These are phyloP conservation scores for Blastomussa wellsi DNA, from an alignment of 92 coral and sea anemone genomes.

Conservation along the genomic window DNA sequence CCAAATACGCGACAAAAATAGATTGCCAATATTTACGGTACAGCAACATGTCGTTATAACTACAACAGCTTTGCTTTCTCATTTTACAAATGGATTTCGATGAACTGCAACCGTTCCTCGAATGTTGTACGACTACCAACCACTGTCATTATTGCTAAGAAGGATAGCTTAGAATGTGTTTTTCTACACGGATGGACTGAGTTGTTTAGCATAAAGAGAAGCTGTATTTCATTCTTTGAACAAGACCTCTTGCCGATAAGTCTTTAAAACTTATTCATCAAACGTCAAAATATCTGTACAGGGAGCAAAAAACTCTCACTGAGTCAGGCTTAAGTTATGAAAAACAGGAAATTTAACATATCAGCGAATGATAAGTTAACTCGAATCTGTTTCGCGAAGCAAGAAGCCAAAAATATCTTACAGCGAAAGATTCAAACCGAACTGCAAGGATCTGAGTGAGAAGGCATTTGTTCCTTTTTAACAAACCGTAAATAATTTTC, in stretches of 20 bases:
- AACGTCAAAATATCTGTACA: conserved; percentile 16
- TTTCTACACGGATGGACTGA: not conserved
- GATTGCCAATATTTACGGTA: not conserved
- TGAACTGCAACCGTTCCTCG: not conserved
- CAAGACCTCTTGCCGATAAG: conserved; percentile 23
- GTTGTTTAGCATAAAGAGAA: conserved; percentile 15
- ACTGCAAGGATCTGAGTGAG: not conserved
- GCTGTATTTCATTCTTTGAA: conserved; percentile 18
- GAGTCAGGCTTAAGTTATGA: conserved; percentile 4
- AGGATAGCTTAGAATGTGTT: not conserved
- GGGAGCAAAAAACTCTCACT: conserved; percentile 5
- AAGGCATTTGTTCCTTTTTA: not conserved
- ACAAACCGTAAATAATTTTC: not conserved
- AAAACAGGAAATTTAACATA: not conserved
- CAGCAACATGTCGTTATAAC: not conserved
- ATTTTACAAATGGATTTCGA: not conserved
- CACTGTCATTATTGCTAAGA: not conserved
- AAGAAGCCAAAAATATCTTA: not conserved
- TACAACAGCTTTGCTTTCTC: not conserved
- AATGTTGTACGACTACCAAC: not conserved
- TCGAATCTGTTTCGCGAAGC: not conserved
- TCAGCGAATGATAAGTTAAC: not conserved
- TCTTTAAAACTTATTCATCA: conserved; percentile 22
- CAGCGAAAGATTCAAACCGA: not conserved
- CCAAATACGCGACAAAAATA: conserved; percentile 6